phyloP scores from a whole-genome alignment of 2,797 vertebrate species.

The Hydrolagus colliei region DNA sequence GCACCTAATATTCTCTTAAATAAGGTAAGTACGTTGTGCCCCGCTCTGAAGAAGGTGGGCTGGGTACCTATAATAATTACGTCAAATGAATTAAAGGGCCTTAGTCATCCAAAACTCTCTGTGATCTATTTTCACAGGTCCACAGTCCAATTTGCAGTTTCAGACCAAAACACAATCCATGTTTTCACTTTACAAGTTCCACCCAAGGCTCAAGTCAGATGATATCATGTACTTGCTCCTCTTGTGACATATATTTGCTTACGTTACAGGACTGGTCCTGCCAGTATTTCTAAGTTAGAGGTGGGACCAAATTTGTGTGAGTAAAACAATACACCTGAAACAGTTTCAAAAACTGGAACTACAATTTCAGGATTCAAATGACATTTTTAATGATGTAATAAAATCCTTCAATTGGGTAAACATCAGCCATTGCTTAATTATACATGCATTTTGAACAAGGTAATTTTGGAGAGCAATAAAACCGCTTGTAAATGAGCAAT shows the following conservation, averaged over 20 bases:
- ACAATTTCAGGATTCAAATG: background rate
- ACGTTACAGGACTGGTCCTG: background rate
- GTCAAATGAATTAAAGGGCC: no score
- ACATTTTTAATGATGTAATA: background rate
- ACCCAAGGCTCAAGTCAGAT: background rate
- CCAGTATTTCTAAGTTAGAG: background rate
- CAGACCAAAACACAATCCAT: background rate
- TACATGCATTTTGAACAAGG: background rate
- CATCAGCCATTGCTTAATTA: background rate
- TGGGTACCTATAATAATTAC: no score
- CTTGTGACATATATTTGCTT: background rate
- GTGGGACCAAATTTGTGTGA: background rate
- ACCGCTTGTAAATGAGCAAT: background rate
- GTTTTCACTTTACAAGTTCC: background rate
- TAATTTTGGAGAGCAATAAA: background rate
- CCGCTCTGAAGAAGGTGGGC: no score
- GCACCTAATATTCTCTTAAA: no score
- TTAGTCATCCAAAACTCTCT: no score
- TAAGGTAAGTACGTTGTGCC: no score
- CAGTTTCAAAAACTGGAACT: background rate
- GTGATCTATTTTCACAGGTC: background rate
- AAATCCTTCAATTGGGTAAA: no score
- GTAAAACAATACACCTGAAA: background rate
- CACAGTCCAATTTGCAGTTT: background rate
- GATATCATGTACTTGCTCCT: background rate